Evolutionary conservation across 2,888 invertebrate genomes (phyloP).

Genomic region (Parapristionchus giblindavisi): DNA sequence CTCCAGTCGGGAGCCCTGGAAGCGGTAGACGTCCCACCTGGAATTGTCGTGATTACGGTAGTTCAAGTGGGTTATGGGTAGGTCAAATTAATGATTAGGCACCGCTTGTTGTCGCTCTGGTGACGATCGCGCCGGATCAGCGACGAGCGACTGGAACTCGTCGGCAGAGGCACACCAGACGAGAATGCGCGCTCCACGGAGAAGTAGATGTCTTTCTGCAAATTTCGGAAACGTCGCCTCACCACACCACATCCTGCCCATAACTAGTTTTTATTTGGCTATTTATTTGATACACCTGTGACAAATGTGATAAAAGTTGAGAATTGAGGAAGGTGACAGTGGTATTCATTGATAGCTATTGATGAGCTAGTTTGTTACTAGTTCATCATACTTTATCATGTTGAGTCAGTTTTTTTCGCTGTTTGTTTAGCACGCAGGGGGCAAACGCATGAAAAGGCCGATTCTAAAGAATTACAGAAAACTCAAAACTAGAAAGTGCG

Average conservation of each 20-base stretch:
- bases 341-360: too few species aligned
- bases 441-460: too few species aligned
- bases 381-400: too few species aligned
- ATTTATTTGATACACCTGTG: background rate
- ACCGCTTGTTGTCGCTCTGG: conserved; percentile 43
- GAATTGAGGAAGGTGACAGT: too few species aligned
- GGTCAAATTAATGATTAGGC: background rate
- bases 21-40: conserved; percentile 48
- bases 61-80: background rate
- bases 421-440: too few species aligned
- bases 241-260: background rate
- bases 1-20: conserved; percentile 42
- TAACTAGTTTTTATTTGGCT: background rate
- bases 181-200: conserved; percentile 49
- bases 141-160: conserved; percentile 38
- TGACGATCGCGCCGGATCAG: conserved; percentile 38
- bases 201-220: conserved; percentile 46
- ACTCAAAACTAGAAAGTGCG: too few species aligned
- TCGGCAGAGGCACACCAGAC: conserved; percentile 13
- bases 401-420: too few species aligned
- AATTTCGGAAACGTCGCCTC: background rate
- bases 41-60: background rate
- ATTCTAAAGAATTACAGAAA: too few species aligned
- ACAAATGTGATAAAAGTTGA: too few species aligned
- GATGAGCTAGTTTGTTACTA: too few species aligned